Conservation (phyloP, 2,888 invertebrate genomes). For the Epicampocera succincta region DNA sequence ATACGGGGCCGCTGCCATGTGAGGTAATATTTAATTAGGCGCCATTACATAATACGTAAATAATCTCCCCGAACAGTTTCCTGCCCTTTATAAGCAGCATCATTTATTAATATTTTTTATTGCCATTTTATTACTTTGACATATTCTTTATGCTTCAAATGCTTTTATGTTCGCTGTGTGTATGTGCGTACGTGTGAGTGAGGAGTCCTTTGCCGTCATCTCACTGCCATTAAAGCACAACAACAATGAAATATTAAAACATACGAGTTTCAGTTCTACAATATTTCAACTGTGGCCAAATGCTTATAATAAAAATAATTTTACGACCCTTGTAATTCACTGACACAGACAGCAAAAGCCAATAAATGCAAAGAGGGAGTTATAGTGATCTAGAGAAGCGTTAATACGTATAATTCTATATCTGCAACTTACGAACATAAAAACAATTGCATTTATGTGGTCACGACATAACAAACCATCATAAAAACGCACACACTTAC, state of each 20-base stretch:
- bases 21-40: conserved; percentile 22
- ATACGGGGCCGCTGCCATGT: not conserved
- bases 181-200: not conserved
- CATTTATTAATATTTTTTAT: conserved; percentile 50
- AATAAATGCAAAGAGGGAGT: not conserved
- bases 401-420: conserved; percentile 11
- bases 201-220: not conserved
- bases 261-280: conserved; percentile 49
- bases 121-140: conserved; percentile 52
- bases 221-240: conserved; percentile 1
- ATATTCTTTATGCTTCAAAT: conserved; percentile 3
- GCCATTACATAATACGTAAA: conserved; percentile 31
- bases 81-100: conserved; percentile 6
- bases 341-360: conserved; percentile 20
- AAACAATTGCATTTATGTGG: conserved; percentile 37
- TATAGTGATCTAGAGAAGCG: conserved; percentile 15
- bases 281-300: conserved; percentile 30
- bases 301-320: conserved; percentile 3
- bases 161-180: not conserved
- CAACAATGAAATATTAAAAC: conserved; percentile 40
- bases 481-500: too few relatives aligned
- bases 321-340: conserved; percentile 56
- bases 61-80: conserved; percentile 22
- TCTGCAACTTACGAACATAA: not conserved
- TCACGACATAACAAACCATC: conserved; percentile 59